A percentile compares a stretch with the other conserved stretches of the same genome.
These are phyloP conservation scores for Elephantulus edwardii DNA, from an alignment of 2,113 vertebrate species.

Conservation along the genomic window DNA sequence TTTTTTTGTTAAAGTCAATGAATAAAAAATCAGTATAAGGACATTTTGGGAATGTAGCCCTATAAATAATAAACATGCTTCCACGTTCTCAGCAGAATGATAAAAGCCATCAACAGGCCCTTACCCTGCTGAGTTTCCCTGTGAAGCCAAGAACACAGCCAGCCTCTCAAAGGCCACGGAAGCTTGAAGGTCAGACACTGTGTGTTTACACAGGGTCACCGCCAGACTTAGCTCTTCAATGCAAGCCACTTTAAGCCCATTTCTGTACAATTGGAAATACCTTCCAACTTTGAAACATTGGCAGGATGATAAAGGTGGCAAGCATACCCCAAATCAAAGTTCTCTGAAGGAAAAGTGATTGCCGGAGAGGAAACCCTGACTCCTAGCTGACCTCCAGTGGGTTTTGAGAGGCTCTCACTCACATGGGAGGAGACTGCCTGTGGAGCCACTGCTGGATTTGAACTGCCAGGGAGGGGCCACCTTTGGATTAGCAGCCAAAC, in stretches of 20 bases:
- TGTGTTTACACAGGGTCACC: not conserved
- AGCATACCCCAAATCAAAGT: too few relatives aligned
- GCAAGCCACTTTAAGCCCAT: not conserved
- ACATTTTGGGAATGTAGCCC: not conserved
- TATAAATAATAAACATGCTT: conserved; percentile 72
- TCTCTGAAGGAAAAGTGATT: too few relatives aligned
- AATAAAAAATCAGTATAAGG: conserved; percentile 64
- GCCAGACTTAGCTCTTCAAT: conserved; percentile 46
- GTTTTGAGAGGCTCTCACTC: too few relatives aligned
- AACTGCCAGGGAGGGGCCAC: too few relatives aligned
- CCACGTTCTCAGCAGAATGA: conserved; percentile 56
- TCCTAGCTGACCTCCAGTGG: too few relatives aligned
- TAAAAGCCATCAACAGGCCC: conserved; percentile 64
- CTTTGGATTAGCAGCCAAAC: too few relatives aligned
- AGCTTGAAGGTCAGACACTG: conserved; percentile 61
- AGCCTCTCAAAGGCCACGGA: conserved; percentile 59
- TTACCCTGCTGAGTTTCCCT: conserved; percentile 63
- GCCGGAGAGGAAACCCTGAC: too few relatives aligned
- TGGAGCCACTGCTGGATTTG: too few relatives aligned
- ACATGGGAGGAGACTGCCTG: too few relatives aligned
- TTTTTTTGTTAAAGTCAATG: conserved; percentile 60
- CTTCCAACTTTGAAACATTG: conserved; percentile 12
- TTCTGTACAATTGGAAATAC: not conserved
- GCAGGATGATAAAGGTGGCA: not conserved
- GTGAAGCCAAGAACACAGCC: conserved; percentile 58